phyloP scores from a whole-genome alignment of 2,888 invertebrate genomes.

The Sphaerophoria taeniata region DNA sequence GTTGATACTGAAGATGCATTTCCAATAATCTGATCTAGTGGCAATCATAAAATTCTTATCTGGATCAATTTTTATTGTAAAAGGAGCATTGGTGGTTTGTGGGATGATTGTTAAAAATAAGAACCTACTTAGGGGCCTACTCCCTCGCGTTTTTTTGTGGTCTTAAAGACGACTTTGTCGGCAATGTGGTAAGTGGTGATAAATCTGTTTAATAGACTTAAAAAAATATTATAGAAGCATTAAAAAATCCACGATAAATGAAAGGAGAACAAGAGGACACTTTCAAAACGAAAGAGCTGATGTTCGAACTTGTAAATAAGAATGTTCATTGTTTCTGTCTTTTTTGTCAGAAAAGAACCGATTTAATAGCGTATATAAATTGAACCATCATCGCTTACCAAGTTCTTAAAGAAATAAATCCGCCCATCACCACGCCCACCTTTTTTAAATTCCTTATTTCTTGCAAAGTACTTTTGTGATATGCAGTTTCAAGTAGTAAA shows the following conservation, averaged over 20 bases:
- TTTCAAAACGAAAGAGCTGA: slow-evolving; percentile 31
- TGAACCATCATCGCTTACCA: too few species aligned
- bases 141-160: slow-evolving; percentile 32
- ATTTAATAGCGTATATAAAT: too few species aligned
- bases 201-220: background rate
- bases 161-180: slow-evolving; percentile 11
- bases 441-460: too few species aligned
- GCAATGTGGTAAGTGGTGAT: slow-evolving; percentile 33
- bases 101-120: background rate
- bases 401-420: too few species aligned
- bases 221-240: background rate
- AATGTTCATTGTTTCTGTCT: background rate
- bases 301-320: background rate
- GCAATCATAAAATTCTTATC: slow-evolving; percentile 55
- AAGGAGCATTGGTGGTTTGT: background rate
- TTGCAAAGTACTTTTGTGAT: too few species aligned
- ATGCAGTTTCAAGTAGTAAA: too few species aligned
- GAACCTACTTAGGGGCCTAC: slow-evolving; percentile 23
- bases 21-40: slow-evolving; percentile 39
- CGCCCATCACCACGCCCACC: too few species aligned
- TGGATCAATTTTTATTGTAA: slow-evolving; percentile 36
- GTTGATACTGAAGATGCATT: slow-evolving; percentile 22
- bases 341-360: too few species aligned
- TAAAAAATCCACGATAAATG: background rate
- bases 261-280: background rate